A percentile compares a stretch with the other conserved stretches of the same genome.
Conservation (phyloP, 2,888 invertebrate species). For the Vanessa cardui region DNA sequence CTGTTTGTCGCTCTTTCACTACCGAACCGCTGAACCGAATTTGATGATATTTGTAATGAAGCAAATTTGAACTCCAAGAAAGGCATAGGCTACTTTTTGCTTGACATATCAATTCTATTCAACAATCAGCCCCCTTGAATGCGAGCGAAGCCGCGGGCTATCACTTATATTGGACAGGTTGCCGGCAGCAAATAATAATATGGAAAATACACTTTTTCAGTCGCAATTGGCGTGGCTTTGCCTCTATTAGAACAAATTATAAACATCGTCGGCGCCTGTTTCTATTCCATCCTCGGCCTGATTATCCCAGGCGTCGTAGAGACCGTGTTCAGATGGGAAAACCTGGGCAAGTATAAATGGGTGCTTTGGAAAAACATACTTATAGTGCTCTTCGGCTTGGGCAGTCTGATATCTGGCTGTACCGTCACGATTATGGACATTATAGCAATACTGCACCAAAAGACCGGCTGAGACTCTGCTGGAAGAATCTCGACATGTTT, state of each 20-base stretch:
- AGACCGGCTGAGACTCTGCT: conserved; percentile 38
- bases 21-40: too few species aligned
- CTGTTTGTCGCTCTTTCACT: too few species aligned
- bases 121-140: too few species aligned
- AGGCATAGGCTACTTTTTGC: too few species aligned
- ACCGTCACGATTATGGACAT: conserved; percentile 73
- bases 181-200: too few species aligned
- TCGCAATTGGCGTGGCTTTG: conserved; percentile 73
- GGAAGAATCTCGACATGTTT: not conserved
- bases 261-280: conserved; percentile 78
- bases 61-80: too few species aligned
- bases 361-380: conserved; percentile 86
- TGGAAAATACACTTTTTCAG: conserved; percentile 51
- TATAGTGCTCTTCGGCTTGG: conserved; percentile 83
- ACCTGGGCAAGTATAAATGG: conserved; percentile 86
- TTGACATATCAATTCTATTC: too few species aligned
- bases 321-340: conserved; percentile 86
- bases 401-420: conserved; percentile 85
- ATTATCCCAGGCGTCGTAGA: conserved; percentile 89
- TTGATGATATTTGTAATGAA: too few species aligned
- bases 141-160: too few species aligned
- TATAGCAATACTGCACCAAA: conserved; percentile 77
- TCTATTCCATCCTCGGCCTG: conserved; percentile 88
- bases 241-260: conserved; percentile 77
- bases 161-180: too few species aligned